Evolutionary conservation across 2,888 invertebrate species (phyloP), one percentile per base, ranked within the genome.

Genomic region (Pristionchus entomophagus): DNA sequence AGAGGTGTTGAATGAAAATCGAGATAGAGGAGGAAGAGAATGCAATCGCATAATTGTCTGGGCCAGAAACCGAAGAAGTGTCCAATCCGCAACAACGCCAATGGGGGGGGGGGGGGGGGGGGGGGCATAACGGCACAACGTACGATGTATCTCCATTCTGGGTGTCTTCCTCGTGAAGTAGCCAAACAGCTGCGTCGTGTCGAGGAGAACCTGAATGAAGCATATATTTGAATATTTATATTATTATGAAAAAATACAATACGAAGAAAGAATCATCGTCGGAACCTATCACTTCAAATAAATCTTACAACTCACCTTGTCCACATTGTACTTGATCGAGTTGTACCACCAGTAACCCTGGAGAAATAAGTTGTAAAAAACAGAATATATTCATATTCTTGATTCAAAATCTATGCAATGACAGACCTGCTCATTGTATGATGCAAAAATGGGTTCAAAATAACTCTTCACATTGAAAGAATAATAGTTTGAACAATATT

Each of bases 281-380:
- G 22, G 26, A 32, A 62, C 26, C 62, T 10, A 56, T 10, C 56
- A 56, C 2, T n/a, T 29, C 59, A 14, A 6, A 45, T 29, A 22
- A 65, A 59, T 12, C 17, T 5, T n/a, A n/a, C 45, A 41, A 45
- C 73, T 73, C 45, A 45, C 73, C 95, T 96, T 94, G 88, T 99
- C 99, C 87, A 97, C 97, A 86, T 97, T 97, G 94, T 97, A 99
- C 91, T 97, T 96, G 91, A 99, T 99, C 87, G 98, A 98, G 87
- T 97, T 96, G 94, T 99, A 98, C 99, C 99, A 99, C 99, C 99
- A 99, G 91, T 96, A 97, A 80, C 99, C 99, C 94, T 95, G 91
- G 12, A 91, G 89, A 53, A n/a, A 26, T 26, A 14, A 59, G 10
- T 22, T n/a, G n/a, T n/a, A n/a, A n/a, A n/a, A n/a, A n/a, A n/a